Base-by-base conservation (phyloP, 2,113 vertebrate genomes). In the Empidonax traillii region DNA sequence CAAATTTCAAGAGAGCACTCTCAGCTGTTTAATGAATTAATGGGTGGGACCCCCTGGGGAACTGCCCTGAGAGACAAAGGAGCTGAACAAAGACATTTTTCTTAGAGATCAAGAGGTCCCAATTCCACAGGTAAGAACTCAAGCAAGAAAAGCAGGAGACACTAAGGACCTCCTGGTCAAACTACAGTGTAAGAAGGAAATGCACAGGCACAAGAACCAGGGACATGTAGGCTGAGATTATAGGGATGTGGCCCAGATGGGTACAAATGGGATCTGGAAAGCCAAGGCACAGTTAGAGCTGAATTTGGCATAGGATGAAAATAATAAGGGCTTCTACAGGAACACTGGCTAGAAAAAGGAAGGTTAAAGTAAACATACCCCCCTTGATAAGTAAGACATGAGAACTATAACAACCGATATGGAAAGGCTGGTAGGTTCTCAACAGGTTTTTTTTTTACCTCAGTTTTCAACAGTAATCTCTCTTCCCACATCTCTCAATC, bases 221-320 rank as follows among this genome's bases (percentile, higher is more conserved):
- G 23, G 41, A 55, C 35, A 30, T 6, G 5, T 21, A 43, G 27
- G 30, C 8, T 35, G 10, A 19, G 10, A 92, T 28, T 7, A 66
- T 0, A 55, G 14, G 24, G 23, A 79, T 63, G 31, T 35, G 56
- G 43, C 31, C 52, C 0, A 0, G 27, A 49, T 53, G 8, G 21
- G 7, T 9, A 62, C 27, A 27, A 33, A 62, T 62, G 27, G 12
- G 17, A 84, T 51, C 35, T 67, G 53, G 31, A 85, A 73, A 89
- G 37, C 33, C 63, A 74, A 68, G 37, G 9, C 37, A 85, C 28
- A 89, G 20, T 1, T n/a, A 14, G 35, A 79, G 18, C 20, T 52
- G 43, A 80, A 74, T 75, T 63, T 63, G 21, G 21, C 74, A 89
- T 0, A 2, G 49, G 53, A 62, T 55, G 14, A 43, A 55, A 84